Conservation (phyloP, 2,888 invertebrate genomes). For the Pinctada fucata region DNA sequence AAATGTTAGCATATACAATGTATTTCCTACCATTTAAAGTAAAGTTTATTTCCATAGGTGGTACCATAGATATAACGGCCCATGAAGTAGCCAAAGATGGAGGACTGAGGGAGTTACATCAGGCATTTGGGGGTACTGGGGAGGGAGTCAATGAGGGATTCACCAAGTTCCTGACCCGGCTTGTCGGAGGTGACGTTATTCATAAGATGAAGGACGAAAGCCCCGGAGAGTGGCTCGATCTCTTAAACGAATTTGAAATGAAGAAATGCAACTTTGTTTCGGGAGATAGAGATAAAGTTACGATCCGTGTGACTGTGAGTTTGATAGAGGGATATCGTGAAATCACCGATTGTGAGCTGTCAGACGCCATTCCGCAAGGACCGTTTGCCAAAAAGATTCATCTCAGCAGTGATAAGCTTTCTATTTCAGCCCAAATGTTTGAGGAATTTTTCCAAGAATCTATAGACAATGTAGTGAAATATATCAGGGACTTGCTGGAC, state of each 20-base stretch:
- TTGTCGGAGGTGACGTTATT: conserved; percentile 31
- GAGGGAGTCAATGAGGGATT: conserved; percentile 37
- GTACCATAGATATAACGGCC: conserved; percentile 31
- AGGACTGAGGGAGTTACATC: conserved; percentile 29
- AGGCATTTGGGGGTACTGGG: conserved; percentile 31
- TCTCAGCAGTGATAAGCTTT: conserved; percentile 25
- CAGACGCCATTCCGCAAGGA: conserved; percentile 12
- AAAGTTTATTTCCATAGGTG: conserved; percentile 19
- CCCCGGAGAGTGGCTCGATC: conserved; percentile 28
- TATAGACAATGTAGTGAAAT: conserved; percentile 25
- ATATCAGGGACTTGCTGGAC: conserved; percentile 7
- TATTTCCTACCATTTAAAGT: too few species aligned
- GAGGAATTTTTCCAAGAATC: conserved; percentile 24
- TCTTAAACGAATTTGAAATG: conserved; percentile 30
- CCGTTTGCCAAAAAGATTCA: conserved; percentile 19
- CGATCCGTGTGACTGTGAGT: conserved; percentile 13
- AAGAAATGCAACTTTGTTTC: conserved; percentile 24
- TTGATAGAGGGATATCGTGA: conserved; percentile 19
- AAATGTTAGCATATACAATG: too few species aligned
- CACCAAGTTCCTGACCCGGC: conserved; percentile 21
- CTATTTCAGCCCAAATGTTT: conserved; percentile 19
- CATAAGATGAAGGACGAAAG: conserved; percentile 14
- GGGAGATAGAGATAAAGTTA: neutral
- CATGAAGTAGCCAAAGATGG: conserved; percentile 17
- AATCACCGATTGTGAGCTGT: conserved; percentile 17